Conservation (phyloP, 64 coral and sea anemone genomes). For the Dendrophyllia cribrosa region DNA sequence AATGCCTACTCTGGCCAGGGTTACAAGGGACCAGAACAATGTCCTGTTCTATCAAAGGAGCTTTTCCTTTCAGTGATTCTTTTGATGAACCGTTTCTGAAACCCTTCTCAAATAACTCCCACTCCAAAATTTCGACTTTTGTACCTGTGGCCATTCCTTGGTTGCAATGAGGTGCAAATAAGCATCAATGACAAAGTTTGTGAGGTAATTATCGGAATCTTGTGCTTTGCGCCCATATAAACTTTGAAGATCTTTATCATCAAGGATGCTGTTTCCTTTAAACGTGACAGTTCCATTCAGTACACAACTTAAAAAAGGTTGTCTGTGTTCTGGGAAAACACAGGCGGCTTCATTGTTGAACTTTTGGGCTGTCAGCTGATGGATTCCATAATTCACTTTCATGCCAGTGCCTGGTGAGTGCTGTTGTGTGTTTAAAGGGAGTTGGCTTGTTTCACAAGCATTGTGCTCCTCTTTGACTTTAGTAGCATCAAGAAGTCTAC, state of each 20-base stretch:
- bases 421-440: background rate
- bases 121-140: conserved; percentile 34
- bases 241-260: conserved; percentile 42
- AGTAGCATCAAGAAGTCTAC: background rate
- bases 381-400: background rate
- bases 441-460: conserved; percentile 14
- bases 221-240: conserved; percentile 16
- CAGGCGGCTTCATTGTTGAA: conserved; percentile 23
- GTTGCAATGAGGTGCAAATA: conserved; percentile 26
- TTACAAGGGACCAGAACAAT: conserved; percentile 55
- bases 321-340: conserved; percentile 48
- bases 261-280: conserved; percentile 34
- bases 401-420: background rate
- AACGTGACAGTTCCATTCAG: conserved; percentile 45
- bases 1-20: conserved; percentile 37
- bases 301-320: conserved; percentile 27
- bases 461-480: background rate
- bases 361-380: conserved; percentile 29
- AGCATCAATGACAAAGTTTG: conserved; percentile 60
- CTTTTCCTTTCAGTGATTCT: conserved; percentile 43
- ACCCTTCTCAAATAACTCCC: conserved; percentile 50
- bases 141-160: background rate
- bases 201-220: conserved; percentile 35
- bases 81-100: background rate
- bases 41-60: conserved; percentile 46